Conservation (phyloP, 2,888 invertebrate species). For the Apodemia hepburni region DNA sequence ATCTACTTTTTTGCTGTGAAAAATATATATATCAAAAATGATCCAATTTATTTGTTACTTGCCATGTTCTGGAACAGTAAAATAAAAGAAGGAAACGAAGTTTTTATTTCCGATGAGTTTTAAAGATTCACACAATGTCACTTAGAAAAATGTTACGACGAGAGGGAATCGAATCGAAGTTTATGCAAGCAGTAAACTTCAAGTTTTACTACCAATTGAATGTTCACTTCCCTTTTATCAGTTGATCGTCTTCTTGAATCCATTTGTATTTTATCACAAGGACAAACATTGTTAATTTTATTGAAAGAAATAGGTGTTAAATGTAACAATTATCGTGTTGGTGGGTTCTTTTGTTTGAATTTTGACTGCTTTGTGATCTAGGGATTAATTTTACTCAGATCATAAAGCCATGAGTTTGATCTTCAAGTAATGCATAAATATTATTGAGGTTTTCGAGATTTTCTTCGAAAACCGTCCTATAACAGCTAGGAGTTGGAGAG, state of each 20-base stretch:
- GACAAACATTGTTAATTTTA: not conserved
- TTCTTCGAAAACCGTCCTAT: too few species aligned
- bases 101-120: not conserved
- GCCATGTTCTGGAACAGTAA: not conserved
- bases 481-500: too few species aligned
- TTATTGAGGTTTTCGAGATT: too few species aligned
- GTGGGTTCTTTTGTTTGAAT: too few species aligned
- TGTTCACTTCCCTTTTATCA: not conserved
- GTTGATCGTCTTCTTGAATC: constrained; percentile 3
- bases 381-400: too few species aligned
- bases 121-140: constrained; percentile 5
- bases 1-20: too few species aligned
- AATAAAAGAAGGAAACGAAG: not conserved
- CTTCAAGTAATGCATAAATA: too few species aligned
- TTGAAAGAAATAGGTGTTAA: not conserved
- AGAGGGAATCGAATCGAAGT: constrained; percentile 1
- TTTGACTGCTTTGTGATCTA: too few species aligned
- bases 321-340: too few species aligned
- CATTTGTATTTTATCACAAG: not conserved
- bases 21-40: too few species aligned
- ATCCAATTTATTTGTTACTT: not conserved
- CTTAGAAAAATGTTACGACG: constrained; percentile 2
- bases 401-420: too few species aligned
- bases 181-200: constrained; percentile 10
- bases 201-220: constrained; percentile 7